phyloP scores from a whole-genome alignment of 2,113 vertebrate species.

The Rhineura floridana region DNA sequence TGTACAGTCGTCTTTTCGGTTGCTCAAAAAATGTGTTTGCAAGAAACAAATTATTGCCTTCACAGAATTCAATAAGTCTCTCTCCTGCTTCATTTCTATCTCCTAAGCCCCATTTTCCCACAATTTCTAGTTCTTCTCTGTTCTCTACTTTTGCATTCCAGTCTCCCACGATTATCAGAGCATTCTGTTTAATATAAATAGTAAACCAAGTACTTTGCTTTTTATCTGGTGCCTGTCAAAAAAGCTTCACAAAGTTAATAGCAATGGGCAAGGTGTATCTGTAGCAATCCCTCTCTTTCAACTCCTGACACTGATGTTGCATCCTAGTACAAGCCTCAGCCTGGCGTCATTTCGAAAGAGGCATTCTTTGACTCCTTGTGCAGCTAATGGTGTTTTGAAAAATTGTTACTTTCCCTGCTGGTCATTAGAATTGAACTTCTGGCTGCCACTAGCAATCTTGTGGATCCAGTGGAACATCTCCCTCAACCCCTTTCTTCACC shows the following conservation, averaged over 20 bases:
- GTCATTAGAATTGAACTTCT: background rate
- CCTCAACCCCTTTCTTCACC: background rate
- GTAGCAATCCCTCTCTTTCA: background rate
- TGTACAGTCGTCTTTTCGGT: no score
- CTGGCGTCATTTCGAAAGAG: background rate
- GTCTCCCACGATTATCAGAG: no score
- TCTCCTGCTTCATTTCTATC: no score
- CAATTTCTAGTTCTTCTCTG: no score
- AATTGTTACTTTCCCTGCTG: background rate
- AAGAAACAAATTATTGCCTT: no score
- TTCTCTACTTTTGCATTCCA: no score
- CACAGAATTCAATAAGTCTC: no score
- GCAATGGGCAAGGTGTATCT: background rate
- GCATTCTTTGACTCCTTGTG: background rate
- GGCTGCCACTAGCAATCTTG: background rate
- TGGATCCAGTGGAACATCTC: background rate
- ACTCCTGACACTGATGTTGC: background rate
- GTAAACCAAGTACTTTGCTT: background rate
- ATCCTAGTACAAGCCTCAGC: background rate
- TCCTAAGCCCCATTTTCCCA: no score
- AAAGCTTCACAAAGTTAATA: background rate
- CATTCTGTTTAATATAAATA: no score
- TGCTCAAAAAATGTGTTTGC: no score
- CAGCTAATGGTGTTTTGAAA: background rate
- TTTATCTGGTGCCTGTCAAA: background rate